A percentile compares a stretch with the other conserved stretches of the same genome.
Evolutionary conservation across 2,113 vertebrate species (phyloP).

Genomic region (Todiramphus chloris): DNA sequence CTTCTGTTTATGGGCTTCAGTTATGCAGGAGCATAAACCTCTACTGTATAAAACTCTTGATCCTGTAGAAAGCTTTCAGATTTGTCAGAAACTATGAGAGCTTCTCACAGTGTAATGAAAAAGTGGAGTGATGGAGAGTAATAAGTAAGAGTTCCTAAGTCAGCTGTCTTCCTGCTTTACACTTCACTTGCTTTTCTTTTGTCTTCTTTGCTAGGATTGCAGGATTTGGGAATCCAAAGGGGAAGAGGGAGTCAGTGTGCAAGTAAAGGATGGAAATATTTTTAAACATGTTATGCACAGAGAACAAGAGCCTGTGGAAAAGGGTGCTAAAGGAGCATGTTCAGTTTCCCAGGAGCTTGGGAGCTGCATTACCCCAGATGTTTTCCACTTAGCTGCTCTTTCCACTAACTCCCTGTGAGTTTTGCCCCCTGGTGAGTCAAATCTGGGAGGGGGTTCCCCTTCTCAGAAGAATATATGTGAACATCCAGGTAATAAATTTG

Average conservation of each 20-base stretch:
- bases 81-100: background rate
- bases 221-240: background rate
- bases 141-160: background rate
- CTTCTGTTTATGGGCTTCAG: background rate
- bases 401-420: background rate
- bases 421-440: background rate
- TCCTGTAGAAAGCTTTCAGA: background rate
- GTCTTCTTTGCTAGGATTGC: background rate
- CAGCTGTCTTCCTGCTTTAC: background rate
- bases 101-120: background rate
- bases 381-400: background rate
- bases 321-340: background rate
- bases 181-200: background rate
- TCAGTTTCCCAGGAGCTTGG: background rate
- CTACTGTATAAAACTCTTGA: background rate
- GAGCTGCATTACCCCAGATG: fast-evolving
- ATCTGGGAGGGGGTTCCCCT: no score
- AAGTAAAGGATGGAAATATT: background rate
- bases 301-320: background rate
- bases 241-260: background rate
- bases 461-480: background rate
- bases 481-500: slow-evolving; percentile 29
- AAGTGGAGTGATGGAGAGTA: background rate
- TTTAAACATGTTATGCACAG: background rate
- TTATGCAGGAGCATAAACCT: background rate